Conservation (phyloP, 2,888 invertebrate genomes). For the Torymus tubicola region DNA sequence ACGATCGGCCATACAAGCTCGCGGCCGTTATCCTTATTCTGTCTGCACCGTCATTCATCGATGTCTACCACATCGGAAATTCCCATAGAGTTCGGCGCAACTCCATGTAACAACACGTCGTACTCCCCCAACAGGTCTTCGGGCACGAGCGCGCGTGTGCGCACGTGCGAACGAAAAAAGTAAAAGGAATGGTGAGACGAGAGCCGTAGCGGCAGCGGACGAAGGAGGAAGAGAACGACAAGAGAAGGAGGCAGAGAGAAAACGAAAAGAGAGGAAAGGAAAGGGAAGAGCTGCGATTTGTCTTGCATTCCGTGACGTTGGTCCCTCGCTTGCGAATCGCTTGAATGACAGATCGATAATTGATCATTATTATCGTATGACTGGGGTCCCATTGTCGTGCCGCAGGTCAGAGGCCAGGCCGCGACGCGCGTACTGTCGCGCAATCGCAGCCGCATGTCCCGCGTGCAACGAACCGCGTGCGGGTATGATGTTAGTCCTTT, state of each 20-base stretch:
- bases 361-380: slow-evolving; percentile 74
- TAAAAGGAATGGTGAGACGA: not conserved
- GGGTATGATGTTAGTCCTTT: not conserved
- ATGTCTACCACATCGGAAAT: not conserved
- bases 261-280: slow-evolving; percentile 54
- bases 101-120: not conserved
- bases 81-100: not conserved
- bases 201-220: not conserved
- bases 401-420: slow-evolving; percentile 69
- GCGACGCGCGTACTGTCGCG: slow-evolving; percentile 73
- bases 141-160: slow-evolving; percentile 33
- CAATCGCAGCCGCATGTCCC: slow-evolving; percentile 59
- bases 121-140: not conserved
- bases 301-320: slow-evolving; percentile 69
- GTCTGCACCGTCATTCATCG: slow-evolving; percentile 5
- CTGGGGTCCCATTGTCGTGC: slow-evolving; percentile 60
- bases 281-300: slow-evolving; percentile 69
- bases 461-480: not conserved
- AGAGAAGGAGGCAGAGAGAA: slow-evolving; percentile 39
- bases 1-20: not conserved
- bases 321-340: slow-evolving; percentile 62
- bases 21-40: not conserved
- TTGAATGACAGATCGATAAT: slow-evolving; percentile 75
- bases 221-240: slow-evolving; percentile 21
- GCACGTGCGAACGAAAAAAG: not conserved